Conservation (phyloP, 2,888 invertebrate species). For the Nemotelus pantherinus region DNA sequence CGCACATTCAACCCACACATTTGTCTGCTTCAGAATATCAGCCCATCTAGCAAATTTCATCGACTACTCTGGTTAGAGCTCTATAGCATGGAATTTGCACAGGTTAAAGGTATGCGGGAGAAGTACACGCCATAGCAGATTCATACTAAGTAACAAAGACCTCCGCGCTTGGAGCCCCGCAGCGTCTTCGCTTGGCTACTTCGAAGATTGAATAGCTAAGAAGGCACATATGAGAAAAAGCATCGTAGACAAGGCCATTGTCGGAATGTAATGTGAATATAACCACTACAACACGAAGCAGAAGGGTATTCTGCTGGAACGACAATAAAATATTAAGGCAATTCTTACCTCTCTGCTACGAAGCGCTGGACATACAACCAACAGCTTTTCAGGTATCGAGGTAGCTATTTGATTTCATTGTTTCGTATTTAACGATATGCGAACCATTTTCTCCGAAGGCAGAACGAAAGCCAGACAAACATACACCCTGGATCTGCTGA, state of each 20-base stretch:
- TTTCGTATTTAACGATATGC: slow-evolving; percentile 13
- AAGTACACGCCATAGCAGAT: too few relatives aligned
- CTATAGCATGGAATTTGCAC: too few relatives aligned
- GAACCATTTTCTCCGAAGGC: background rate
- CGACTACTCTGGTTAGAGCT: too few relatives aligned
- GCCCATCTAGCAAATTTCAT: too few relatives aligned
- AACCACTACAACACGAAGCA: background rate
- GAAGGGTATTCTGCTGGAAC: background rate
- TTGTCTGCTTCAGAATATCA: too few relatives aligned
- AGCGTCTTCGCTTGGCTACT: too few relatives aligned
- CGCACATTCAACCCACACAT: too few relatives aligned
- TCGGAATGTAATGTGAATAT: background rate
- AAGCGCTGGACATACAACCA: background rate
- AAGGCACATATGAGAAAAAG: background rate
- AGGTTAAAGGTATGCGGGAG: too few relatives aligned
- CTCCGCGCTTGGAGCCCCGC: too few relatives aligned
- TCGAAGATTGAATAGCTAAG: background rate
- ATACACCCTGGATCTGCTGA: slow-evolving; percentile 26
- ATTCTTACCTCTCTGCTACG: background rate
- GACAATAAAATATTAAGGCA: slow-evolving; percentile 1
- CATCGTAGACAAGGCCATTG: background rate
- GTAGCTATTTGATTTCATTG: slow-evolving; percentile 18
- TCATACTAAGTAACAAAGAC: too few relatives aligned
- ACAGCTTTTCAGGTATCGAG: background rate
- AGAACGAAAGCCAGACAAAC: background rate